Conservation (phyloP, 2,797 vertebrate genomes). For the Pseudochaenichthys georgianus region DNA sequence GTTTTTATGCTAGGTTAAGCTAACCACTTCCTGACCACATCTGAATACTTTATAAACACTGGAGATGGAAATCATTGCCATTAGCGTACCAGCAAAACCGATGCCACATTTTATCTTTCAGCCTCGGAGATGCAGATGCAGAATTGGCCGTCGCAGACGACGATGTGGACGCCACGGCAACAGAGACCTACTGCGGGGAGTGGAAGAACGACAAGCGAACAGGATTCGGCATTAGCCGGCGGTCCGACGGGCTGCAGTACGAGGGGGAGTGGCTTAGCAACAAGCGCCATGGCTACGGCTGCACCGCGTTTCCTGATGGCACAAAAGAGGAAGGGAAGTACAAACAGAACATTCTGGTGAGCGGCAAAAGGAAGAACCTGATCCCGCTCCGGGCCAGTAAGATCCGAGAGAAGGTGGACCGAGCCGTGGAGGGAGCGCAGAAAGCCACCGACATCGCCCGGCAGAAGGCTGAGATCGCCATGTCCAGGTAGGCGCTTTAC, state of each 20-base stretch:
- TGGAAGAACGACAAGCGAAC: slow-evolving; percentile 98
- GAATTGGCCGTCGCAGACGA: slow-evolving; percentile 92
- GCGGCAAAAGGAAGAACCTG: slow-evolving; percentile 98
- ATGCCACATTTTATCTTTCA: slow-evolving; percentile 62
- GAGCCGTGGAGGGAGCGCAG: slow-evolving; percentile 92
- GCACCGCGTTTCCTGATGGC: slow-evolving; percentile 95
- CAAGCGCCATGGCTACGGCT: slow-evolving; percentile 96
- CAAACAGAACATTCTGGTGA: slow-evolving; percentile 96
- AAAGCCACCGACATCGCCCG: slow-evolving; percentile 92
- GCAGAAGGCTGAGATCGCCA: slow-evolving; percentile 95
- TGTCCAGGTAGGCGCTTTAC: slow-evolving; percentile 89
- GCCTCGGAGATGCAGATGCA: slow-evolving; percentile 94
- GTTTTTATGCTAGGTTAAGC: slow-evolving; percentile 1
- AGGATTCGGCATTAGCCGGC: slow-evolving; percentile 92
- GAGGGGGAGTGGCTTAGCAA: slow-evolving; percentile 98
- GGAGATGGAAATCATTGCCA: neutral
- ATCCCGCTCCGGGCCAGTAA: slow-evolving; percentile 97
- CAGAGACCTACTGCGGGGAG: slow-evolving; percentile 95
- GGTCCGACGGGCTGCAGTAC: slow-evolving; percentile 95
- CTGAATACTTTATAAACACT: neutral
- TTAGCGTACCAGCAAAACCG: neutral
- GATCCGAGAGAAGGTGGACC: slow-evolving; percentile 98
- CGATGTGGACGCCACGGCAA: slow-evolving; percentile 96
- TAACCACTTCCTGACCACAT: slow-evolving; percentile 3
- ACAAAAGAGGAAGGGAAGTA: slow-evolving; percentile 99